Evolutionary conservation across 2,797 vertebrate species (phyloP), one percentile per base, ranked within the genome.

Genomic region (Helicolenus hilgendorfi): DNA sequence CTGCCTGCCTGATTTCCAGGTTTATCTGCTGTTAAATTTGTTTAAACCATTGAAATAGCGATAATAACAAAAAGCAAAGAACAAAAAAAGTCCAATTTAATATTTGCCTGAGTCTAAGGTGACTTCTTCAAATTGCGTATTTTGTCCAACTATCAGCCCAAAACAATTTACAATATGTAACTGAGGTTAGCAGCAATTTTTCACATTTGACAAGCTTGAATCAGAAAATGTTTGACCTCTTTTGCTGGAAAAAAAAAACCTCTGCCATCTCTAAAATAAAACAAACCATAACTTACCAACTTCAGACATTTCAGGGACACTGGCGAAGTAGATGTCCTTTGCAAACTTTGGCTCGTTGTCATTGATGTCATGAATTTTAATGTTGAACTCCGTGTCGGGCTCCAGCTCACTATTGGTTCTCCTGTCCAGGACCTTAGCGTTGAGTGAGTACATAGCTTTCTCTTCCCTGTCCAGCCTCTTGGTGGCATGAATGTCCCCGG

Each of bases 291-390:
- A 98, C 99, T 97, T 96, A 99, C 99, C 99, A 11, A 99, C 98
- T 95, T 97, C 97, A 55, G 99, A 99, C 98, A 99, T 99, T 96
- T 99, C 99, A 2, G 98, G 98, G 81, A 99, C 98, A 27, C 96
- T 99, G 87, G 98, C 98, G 3, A 96, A 98, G 88, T 98, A 99
- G 75, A 98, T 94, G 4, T 99, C 98, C 96, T 98, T 98, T 14
- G 96, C 96, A 85, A 99, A 99, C 95, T 98, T 99, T 58, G 99
- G 99, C 62, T 97, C 99, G 22, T 99, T 99, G 95, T 99, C 99
- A 79, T 99, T 99, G 93, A 99, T 99, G 94, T 99, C 99, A 1
- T 99, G 99, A 69, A 99, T 99, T 94, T 99, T 99, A 89, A 99
- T 99, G 86, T 99, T 98, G 79, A 99, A 99, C 88, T 99, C 98